Base-by-base conservation (phyloP, 2,888 invertebrate species). In the Archips xylosteana region DNA sequence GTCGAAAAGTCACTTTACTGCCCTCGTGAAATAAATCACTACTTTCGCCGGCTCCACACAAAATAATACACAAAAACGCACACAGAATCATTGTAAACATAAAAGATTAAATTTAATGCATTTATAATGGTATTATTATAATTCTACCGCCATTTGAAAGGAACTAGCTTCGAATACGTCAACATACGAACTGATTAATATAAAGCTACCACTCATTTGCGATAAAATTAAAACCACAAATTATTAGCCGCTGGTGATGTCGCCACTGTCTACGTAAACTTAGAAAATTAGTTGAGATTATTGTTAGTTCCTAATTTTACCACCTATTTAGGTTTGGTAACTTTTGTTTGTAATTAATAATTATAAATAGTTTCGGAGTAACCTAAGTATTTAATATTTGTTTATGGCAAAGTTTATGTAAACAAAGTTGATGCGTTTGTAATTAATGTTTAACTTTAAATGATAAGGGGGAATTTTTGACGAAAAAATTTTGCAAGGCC, bases 1-100 rank as follows among this genome's bases (percentile, higher is more conserved):
- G 86, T 10, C 76, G 70, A 75, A 88, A 91, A 0, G 82, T 81
- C 1, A 87, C 78, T 79, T 84, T 86, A 0, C 87, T 87, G 9
- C 86, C 86, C 57, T 85, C 87, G 62, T 92, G 90, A 77, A 83
- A 92, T 49, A 92, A 80, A 15, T 81, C 85, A 76, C 77, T 79
- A 4, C 77, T 77, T 72, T 59, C 6, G 39, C 57, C 49, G 12
- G 63, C 49, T 59, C 49, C 62, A 1, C 59, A 57, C 32, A 69
- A 60, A 10, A 63, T 12, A 36, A 63, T n/a, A 15, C 68, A 68
- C 47, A 64, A 34, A 42, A 69, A 49, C 12, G 59, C 23, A 42
- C 23, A 49, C 10, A 36, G 12, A 23, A 51, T 4, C 72, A 72
- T 73, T 34, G 63, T 42, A 8, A 2, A 51, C 4, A 6, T 5